Evolutionary conservation across 1,140 invertebrate genomes (phyloP), one percentile per base, ranked within the genome.

Genomic region (Sesamia nonagrioides): DNA sequence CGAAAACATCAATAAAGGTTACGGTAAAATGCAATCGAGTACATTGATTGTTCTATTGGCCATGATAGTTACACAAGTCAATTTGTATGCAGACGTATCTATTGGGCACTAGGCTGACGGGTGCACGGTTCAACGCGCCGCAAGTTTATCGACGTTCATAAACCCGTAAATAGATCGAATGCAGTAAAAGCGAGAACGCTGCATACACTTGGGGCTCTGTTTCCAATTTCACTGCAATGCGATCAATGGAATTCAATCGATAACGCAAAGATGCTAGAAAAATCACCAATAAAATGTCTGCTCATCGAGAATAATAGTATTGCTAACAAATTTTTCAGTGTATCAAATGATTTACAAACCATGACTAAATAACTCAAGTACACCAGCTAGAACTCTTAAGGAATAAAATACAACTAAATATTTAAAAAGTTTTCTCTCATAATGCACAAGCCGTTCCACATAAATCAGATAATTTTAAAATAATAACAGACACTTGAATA

Each of bases 111-210:
- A 58, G 50, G 63, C 68, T 52, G 77, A 56, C 74, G 52, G 76
- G 69, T 54, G 73, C 54, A 52, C 78, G 81, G 83, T 84, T 84
- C 85, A 84, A 86, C 79, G 82, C 80, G 77, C 82, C 73, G 50
- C 58, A 75, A 86, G 81, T 87, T 88, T 87, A 88, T 87, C 82
- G 84, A 58, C 82, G 75, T 87, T 89, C 86, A 89, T 90, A 91
- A 93, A 89, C 83, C 88, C 82, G 87, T 89, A 91, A 91, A 91
- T 88, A 92, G 87, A 91, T 89, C 84, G 88, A 90, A 90, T 89
- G 87, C 89, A 91, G 87, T 94, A 88, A 91, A 90, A 89, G 82
- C 74, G 35, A 71, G 79, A 84, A 68, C 77, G 73, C 3, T 77
- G 45, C 74, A 77, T 54, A 77, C 74, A 77, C 74, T 61, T n/a